Evolutionary conservation across 2,797 vertebrate species (phyloP), one percentile per base, ranked within the genome.

Genomic region (Kryptopterus vitreolus): DNA sequence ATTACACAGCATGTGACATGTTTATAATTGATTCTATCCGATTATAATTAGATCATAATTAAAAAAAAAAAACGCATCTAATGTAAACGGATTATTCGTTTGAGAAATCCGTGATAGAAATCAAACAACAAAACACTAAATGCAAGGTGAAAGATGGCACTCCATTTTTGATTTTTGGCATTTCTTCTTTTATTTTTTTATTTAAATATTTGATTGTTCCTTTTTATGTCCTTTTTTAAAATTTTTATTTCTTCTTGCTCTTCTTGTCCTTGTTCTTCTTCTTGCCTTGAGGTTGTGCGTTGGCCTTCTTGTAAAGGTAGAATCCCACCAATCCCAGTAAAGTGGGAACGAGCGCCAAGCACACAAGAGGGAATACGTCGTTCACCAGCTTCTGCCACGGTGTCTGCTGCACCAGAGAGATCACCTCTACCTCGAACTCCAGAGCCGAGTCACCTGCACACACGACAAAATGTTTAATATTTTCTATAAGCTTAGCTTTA

Each of bases 231-330:
- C 20, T 13, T 55, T 66, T 86, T 38, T n/a, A n/a, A n/a, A n/a
- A n/a, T n/a, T 43, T 43, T 96, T 93, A 98, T 96, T 99, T 99
- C 91, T 95, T 98, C 93, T 98, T 99, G 92, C 92, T 97, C 91
- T 95, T 96, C 93, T 96, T 99, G 77, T 98, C 97, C 88, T 98
- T 99, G 76, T 93, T 90, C 88, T 96, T 98, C 92, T 96, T 98
- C 92, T 96, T 98, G 92, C 91, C 92, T 2, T 94, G 82, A 82
- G 91, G 93, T 86, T 96, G 93, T 20, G 86, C 85, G 16, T 79
- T 95, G 87, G 96, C 93, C 87, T 98, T 98, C 85, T 90, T 93
- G 91, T 98, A 99, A 46, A 99, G 95, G 90, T 99, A 96, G 86
- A 95, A 93, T 4, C 96, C 96, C 78, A 99, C 96, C 87, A 99